Conservation (phyloP, 2,888 invertebrate species). For the Tromatobia lineatoria region DNA sequence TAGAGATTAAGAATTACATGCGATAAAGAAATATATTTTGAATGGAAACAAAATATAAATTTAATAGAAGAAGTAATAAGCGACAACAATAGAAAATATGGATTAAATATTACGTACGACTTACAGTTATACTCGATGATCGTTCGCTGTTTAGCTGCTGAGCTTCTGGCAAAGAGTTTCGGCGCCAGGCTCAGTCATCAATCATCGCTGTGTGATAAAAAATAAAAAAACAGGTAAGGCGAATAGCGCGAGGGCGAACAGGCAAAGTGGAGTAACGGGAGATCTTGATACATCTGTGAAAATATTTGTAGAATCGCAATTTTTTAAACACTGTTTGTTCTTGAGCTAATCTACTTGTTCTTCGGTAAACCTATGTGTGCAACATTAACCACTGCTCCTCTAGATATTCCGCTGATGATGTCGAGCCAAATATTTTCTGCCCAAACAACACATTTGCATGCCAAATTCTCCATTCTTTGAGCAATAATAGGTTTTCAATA, state of each 20-base stretch:
- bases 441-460: constrained; percentile 61
- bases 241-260: background rate
- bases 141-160: no score
- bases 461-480: constrained; percentile 39
- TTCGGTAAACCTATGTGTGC: constrained; percentile 5
- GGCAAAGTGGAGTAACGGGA: background rate
- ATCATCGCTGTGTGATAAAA: constrained; percentile 35
- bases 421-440: constrained; percentile 60
- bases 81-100: no score
- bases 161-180: no score
- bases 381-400: constrained; percentile 36
- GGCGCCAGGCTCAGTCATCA: background rate
- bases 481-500: constrained; percentile 16
- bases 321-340: background rate
- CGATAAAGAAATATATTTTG: no score
- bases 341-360: constrained; percentile 15
- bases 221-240: constrained; percentile 15
- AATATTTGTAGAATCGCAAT: constrained; percentile 62
- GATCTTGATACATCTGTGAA: constrained; percentile 59
- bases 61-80: no score
- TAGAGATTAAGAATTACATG: no score
- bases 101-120: no score
- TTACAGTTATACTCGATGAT: no score
- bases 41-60: no score
- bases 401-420: constrained; percentile 38